Percentiles rank a stretch among this genome's conserved stretches.
These are phyloP conservation scores for Bombus sibiricus DNA, from an alignment of 1,140 invertebrate genomes.

Conservation along the genomic window DNA sequence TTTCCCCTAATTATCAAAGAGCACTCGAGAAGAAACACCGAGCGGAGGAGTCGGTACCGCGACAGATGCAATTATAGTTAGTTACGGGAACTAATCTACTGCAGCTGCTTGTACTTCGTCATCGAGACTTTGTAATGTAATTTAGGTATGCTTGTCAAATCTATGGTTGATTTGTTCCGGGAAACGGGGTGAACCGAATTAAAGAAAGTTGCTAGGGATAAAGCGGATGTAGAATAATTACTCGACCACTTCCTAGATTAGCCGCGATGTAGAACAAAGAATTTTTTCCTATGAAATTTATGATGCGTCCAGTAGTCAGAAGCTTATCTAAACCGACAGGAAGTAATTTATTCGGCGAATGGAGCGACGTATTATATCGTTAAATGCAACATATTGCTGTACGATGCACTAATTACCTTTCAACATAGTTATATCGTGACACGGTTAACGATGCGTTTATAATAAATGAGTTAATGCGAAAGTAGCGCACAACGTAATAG, in stretches of 20 bases:
- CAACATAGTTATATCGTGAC: neutral
- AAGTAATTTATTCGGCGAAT: constrained; percentile 33
- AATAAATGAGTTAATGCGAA: constrained; percentile 32
- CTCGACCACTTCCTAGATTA: neutral
- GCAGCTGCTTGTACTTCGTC: constrained; percentile 2
- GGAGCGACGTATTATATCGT: neutral
- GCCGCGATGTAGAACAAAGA: neutral
- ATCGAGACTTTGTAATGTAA: constrained; percentile 6
- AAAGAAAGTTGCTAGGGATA: neutral
- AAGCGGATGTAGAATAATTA: neutral
- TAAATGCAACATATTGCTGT: constrained; percentile 10
- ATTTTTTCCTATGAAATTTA: neutral
- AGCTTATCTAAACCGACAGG: neutral
- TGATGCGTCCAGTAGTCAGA: neutral
- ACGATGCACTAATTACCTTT: constrained; percentile 33
- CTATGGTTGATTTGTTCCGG: neutral
- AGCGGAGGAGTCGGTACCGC: neutral
- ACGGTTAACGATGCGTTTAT: constrained; percentile 2
- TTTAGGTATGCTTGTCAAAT: neutral
- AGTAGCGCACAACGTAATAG: neutral
- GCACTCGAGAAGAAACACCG: constrained; percentile 35
- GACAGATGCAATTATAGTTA: constrained; percentile 42
- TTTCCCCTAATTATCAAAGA: constrained; percentile 60
- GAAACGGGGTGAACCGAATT: neutral
- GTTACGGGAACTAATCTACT: constrained; percentile 25